Base-by-base conservation (phyloP, 2,888 invertebrate species). In the Tortricodes alternella region DNA sequence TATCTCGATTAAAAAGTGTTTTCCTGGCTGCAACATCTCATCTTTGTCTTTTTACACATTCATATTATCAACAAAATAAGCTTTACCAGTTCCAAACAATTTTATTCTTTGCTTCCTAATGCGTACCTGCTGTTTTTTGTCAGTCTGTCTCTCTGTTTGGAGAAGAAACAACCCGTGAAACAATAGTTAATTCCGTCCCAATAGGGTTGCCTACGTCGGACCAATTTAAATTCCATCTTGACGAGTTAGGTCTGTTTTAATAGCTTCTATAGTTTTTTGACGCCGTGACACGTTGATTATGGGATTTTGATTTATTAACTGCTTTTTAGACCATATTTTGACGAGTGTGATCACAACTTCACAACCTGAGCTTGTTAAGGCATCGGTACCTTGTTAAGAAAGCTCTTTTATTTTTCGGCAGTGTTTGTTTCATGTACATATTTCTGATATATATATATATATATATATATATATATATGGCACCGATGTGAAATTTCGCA, bases 81-180 rank as follows among this genome's bases (percentile, higher is more conserved):
- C n/a, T n/a, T 18, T 48, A 24, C 18, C 13, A 38, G 37, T 37
- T 21, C 32, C 18, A n/a, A 29, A 50, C 9, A 19, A 23, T 44
- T 74, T 71, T 53, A 46, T 37, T 64, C 55, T 63, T 62, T 63
- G 67, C 44, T 53, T 43, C 53, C 32, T 38, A 29, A 32, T 51
- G 59, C 57, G 66, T 88, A 87, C 89, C 89, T 87, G 87, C 79
- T 87, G 83, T 87, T 88, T 89, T 89, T 89, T 89, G 80, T 87
- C 83, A 48, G 67, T 73, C 74, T 71, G 65, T 70, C 62, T 68
- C 62, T 64, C 67, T 89, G 85, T 89, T 87, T 87, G 76, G 76
- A 81, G 76, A 80, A 76, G 79, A 74, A 83, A 79, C 81, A 80
- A 77, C 76, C 77, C 72, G 73, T 80, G 79, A 83, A 88, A 89